phyloP scores from a whole-genome alignment of 2,888 invertebrate species.

The Drosophila maculinotata region DNA sequence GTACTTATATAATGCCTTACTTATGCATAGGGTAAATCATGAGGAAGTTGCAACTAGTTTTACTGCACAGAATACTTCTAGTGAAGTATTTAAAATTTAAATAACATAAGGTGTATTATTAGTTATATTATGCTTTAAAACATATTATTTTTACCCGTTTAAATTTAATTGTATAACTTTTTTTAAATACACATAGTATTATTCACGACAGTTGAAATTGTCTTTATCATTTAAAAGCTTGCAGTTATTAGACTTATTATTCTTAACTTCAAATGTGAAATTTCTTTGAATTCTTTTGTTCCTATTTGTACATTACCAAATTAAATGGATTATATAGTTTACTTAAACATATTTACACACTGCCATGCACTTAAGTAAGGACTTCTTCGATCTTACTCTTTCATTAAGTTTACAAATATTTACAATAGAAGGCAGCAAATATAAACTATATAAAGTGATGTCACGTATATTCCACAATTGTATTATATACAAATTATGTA shows the following conservation, averaged over 20 bases:
- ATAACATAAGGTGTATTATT: background rate
- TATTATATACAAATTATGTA: too few species aligned
- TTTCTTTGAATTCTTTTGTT: conserved; percentile 8
- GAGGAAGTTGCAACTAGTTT: conserved; percentile 51
- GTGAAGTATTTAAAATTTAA: background rate
- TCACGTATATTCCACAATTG: too few species aligned
- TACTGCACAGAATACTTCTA: conserved; percentile 34
- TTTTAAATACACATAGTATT: conserved; percentile 2
- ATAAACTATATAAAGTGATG: too few species aligned
- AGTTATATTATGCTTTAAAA: conserved; percentile 3
- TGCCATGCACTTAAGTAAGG: conserved; percentile 6
- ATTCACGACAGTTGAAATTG: background rate
- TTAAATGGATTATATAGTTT: conserved; percentile 3
- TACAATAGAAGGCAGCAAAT: too few species aligned
- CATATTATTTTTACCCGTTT: background rate
- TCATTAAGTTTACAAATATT: background rate
- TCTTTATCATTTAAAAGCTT: background rate
- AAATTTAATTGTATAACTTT: background rate
- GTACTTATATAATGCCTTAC: conserved; percentile 6
- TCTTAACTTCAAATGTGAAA: conserved; percentile 2
- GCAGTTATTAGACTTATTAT: background rate
- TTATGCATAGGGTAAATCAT: conserved; percentile 21
- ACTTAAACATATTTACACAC: conserved; percentile 5
- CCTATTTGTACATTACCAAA: conserved; percentile 12
- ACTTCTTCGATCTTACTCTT: background rate